Conservation (phyloP, 2,888 invertebrate genomes). For the Lydus trimaculatus region DNA sequence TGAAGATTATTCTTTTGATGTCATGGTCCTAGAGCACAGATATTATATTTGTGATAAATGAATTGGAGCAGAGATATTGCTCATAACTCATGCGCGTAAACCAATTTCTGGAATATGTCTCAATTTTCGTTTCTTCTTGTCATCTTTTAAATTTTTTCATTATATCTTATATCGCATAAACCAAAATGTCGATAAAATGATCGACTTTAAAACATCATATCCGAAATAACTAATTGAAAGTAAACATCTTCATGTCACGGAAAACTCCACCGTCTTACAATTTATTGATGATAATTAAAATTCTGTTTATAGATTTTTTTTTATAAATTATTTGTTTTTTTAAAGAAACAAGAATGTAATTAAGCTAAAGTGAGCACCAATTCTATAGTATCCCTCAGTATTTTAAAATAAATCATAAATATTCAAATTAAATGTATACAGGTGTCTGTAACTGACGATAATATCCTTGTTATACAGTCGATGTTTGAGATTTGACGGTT, state of each 20-base stretch:
- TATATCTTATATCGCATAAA: background rate
- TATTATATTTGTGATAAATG: conserved; percentile 30
- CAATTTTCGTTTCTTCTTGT: conserved; percentile 10
- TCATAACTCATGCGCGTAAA: conserved; percentile 23
- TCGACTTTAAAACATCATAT: conserved; percentile 1
- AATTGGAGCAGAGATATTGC: conserved; percentile 30
- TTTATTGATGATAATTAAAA: too few species aligned
- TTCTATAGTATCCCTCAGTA: too few species aligned
- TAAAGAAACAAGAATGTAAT: too few species aligned
- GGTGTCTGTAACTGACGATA: too few species aligned
- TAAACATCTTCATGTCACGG: background rate
- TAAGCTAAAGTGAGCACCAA: too few species aligned
- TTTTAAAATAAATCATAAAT: too few species aligned
- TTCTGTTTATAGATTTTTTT: too few species aligned
- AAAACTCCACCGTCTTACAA: too few species aligned
- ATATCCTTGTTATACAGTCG: too few species aligned
- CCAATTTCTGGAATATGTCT: background rate
- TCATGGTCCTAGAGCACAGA: conserved; percentile 21
- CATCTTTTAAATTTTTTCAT: background rate
- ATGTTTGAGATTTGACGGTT: too few species aligned
- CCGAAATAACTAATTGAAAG: conserved; percentile 7
- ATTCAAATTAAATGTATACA: too few species aligned
- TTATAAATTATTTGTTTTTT: too few species aligned
- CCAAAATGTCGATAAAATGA: background rate
- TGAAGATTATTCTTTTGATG: conserved; percentile 23